Evolutionary conservation across 2,113 vertebrate genomes (phyloP), one percentile per base, ranked within the genome.

Genomic region (Callipepla squamata): DNA sequence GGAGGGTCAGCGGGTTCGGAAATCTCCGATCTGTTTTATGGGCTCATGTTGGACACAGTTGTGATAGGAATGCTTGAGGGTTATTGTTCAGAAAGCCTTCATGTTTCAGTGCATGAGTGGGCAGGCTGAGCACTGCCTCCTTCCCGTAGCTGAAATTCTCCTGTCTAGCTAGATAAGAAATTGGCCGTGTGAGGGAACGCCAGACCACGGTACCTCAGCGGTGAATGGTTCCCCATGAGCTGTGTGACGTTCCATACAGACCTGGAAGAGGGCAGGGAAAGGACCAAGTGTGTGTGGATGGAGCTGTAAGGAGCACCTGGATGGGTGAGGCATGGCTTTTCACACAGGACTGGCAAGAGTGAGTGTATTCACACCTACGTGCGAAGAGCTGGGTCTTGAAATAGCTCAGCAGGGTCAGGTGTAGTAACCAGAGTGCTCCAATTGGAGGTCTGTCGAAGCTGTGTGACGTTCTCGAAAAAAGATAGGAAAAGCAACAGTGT

Each of bases 1-100:
- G 44, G 44, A 44, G 87, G 57, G 34, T 75, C 19, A 40, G 34
- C 23, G 17, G 9, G 9, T 68, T 88, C 66, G 42, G 28, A 90
- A 79, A 78, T 38, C 45, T 70, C 44, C 15, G 5, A 5, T 0
- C 1, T 1, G 0, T 34, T 84, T 70, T 50, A 42, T 40, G n/a
- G 69, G 36, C 69, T 82, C 36, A 4, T 36, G 14, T 1, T 36
- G 32, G 30, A 32, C 50, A 78, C 50, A 74, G 69, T 51, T 92
- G 28, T 62, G 14, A 21, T n/a, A 77, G 86, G 51, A 85, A 48
- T 51, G 11, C 48, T 63, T 47, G 28, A 65, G 45, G 83, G 21
- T 77, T 83, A 58, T 23, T 80, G 25, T 40, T 67, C 21, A 63
- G 59, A 75, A 47, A 3, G 16, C 28, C 5, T 32, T 32, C 9